A percentile compares a stretch with the other conserved stretches of the same genome.
phyloP scores from a whole-genome alignment of 2,888 invertebrate genomes.

The Erpobdella octoculata region DNA sequence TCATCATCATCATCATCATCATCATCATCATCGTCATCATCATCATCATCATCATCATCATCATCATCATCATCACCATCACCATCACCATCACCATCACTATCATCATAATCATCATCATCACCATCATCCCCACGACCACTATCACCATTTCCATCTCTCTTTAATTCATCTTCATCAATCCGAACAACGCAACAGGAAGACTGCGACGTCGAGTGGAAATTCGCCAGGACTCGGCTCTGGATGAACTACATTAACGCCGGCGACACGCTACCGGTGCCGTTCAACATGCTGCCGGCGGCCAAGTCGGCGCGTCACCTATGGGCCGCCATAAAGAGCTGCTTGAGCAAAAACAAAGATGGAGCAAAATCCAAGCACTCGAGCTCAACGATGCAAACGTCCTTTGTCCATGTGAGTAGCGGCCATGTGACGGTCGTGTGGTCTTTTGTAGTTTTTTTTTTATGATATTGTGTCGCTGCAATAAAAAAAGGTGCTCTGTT shows the following conservation, averaged over 20 bases:
- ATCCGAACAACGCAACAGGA: constrained; percentile 40
- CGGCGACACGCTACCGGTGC: constrained; percentile 62
- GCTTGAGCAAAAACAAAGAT: constrained; percentile 34
- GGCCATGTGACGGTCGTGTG: neutral
- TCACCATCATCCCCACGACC: no score
- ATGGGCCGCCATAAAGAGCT: constrained; percentile 39
- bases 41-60: constrained; percentile 9
- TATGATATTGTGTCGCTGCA: neutral
- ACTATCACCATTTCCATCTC: no score
- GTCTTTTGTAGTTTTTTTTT: neutral
- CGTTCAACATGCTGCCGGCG: constrained; percentile 62
- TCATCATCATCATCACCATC: constrained; percentile 1
- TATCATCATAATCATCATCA: no score
- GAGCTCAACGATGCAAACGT: constrained; percentile 43
- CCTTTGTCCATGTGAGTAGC: constrained; percentile 46
- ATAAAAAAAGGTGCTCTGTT: neutral
- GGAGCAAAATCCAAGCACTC: constrained; percentile 41
- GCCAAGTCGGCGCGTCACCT: constrained; percentile 47
- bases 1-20: constrained; percentile 11
- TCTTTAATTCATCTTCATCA: neutral
- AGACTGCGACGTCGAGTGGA: constrained; percentile 64
- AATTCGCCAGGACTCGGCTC: constrained; percentile 66
- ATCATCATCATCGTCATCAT: constrained; percentile 12
- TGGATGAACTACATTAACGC: constrained; percentile 67
- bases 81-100: neutral